Evolutionary conservation across 2,113 vertebrate genomes (phyloP), one percentile per base, ranked within the genome.

Genomic region (Dryoscopus gambensis): DNA sequence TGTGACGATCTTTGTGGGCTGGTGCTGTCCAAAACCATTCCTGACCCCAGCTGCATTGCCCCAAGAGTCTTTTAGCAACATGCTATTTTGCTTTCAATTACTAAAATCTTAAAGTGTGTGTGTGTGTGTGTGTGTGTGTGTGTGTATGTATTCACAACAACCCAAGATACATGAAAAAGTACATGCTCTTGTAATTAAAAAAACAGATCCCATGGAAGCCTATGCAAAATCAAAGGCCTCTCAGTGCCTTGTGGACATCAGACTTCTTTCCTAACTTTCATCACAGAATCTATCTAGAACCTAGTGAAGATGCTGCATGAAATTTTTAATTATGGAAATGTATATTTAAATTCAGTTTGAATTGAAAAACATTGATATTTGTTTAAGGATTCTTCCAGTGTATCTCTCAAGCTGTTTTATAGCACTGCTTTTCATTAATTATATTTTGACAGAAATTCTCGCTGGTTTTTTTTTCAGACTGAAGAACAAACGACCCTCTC

Each of bases 401-500:
- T 77, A 46, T 74, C 21, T 74, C 44, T 90, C n/a, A 47, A 69
- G 76, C 57, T 88, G 55, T 62, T 93, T 91, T 93, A 89, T 93
- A 57, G 77, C 0, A 0, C 70, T 87, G 47, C 57, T 92, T 96
- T 93, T 84, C 92, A 94, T 87, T 90, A 95, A 77, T 91, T 97
- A 89, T 55, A 57, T 94, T 94, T 95, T 97, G 78, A 96, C 90
- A 90, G 93, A 97, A 95, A 88, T 96, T 95, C 92, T 89, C 14
- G 10, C 91, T 12, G 9, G 85, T 63, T 87, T 64, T 73, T 80
- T 74, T 80, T 93, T 59, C 97, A 98, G 98, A 39, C 95, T 87
- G 94, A 96, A 63, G 88, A 95, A 94, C 79, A 96, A 84, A 94
- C 1, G 27, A 52, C 89, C 95, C 95, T 98, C 87, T 98, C 98